Evolutionary conservation across 2,113 vertebrate species (phyloP).

Genomic region (Phylloscopus trochilus): DNA sequence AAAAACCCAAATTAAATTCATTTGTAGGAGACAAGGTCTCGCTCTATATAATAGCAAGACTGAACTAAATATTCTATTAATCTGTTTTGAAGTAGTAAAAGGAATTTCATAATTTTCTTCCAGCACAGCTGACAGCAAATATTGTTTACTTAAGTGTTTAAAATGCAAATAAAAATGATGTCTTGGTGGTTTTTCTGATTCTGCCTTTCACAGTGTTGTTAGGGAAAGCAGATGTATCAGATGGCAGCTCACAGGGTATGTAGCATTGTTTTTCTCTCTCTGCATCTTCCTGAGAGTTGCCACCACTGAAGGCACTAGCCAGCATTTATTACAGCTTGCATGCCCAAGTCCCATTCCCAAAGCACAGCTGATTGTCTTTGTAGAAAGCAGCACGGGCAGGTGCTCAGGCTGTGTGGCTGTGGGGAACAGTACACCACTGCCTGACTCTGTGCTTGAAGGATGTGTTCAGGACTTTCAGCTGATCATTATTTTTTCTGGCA

Average conservation of each 20-base stretch:
- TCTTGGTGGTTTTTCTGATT: background rate
- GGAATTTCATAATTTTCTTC: background rate
- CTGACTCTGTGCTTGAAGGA: background rate
- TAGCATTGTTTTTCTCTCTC: background rate
- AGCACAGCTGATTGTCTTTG: background rate
- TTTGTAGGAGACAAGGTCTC: background rate
- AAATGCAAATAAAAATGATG: constrained; percentile 1
- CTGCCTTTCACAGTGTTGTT: background rate
- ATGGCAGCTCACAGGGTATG: background rate
- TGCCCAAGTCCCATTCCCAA: background rate
- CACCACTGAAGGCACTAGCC: background rate
- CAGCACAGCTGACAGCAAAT: background rate
- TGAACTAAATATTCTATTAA: background rate
- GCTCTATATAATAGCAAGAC: background rate
- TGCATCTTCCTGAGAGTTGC: background rate
- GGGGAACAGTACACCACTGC: background rate
- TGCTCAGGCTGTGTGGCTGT: background rate
- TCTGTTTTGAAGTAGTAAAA: background rate
- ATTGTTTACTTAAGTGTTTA: background rate
- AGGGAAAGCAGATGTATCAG: background rate
- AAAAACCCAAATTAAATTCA: background rate
- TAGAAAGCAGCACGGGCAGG: background rate
- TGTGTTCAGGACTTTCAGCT: background rate
- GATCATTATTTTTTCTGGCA: constrained; percentile 39
- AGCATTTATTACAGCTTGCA: background rate